Percentiles rank a stretch among this genome's conserved stretches.
These are phyloP conservation scores for Eolophus roseicapilla DNA, from an alignment of 2,113 vertebrate genomes.

Conservation along the genomic window DNA sequence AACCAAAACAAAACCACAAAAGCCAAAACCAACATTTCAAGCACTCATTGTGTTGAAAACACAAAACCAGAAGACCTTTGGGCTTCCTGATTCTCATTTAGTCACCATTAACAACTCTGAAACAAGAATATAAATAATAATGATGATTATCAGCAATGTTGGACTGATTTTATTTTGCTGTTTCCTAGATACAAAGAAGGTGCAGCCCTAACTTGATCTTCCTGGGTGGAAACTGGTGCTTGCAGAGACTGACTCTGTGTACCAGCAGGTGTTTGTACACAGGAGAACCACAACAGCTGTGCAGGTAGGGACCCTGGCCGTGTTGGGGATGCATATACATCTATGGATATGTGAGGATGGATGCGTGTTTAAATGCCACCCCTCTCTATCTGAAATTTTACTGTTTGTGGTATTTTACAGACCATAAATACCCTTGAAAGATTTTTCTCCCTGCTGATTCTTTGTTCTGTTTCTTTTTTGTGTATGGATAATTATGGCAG, in stretches of 20 bases:
- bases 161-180: neutral
- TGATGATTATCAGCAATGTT: neutral
- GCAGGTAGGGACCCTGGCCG: rapidly evolving
- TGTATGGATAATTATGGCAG: constrained; percentile 13
- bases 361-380: neutral
- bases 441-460: neutral
- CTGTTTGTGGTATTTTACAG: neutral
- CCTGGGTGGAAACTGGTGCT: neutral
- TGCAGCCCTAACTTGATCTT: neutral
- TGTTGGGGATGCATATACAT: neutral
- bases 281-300: neutral
- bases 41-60: neutral
- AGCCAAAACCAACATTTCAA: neutral
- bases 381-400: neutral
- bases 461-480: constrained; percentile 26
- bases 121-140: neutral
- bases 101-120: neutral
- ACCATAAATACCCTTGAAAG: neutral
- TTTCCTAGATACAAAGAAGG: neutral
- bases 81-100: neutral
- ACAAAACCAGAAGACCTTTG: neutral
- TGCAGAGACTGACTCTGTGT: too few species aligned
- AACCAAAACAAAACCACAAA: neutral
- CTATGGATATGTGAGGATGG: neutral
- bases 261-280: neutral